Evolutionary conservation across 2,888 invertebrate species (phyloP).

Genomic region (Uropetala carovei): DNA sequence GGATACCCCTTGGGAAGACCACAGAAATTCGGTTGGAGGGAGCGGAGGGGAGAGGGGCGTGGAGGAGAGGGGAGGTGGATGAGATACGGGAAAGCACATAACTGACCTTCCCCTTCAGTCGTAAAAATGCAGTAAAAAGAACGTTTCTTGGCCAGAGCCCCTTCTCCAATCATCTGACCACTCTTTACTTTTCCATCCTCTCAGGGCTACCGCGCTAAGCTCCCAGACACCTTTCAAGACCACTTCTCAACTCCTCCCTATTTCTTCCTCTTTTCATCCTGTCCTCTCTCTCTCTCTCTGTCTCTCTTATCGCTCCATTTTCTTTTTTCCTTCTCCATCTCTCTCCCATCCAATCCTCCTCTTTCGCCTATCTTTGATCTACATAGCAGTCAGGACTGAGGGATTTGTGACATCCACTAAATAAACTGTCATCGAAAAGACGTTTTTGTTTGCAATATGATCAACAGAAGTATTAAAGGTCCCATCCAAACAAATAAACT

Average conservation of each 20-base stretch:
- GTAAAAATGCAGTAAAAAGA: slow-evolving; percentile 59
- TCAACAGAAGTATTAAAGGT: too few species aligned
- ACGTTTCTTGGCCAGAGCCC: slow-evolving; percentile 1
- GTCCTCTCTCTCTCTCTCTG: neutral
- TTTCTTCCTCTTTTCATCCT: neutral
- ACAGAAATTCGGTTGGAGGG: neutral
- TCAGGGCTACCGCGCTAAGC: neutral
- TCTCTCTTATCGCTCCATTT: neutral
- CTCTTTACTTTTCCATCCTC: neutral
- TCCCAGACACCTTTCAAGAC: neutral
- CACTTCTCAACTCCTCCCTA: neutral
- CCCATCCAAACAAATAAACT: too few species aligned
- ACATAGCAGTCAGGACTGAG: too few species aligned
- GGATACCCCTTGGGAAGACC: slow-evolving; percentile 25
- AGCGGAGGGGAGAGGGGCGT: neutral
- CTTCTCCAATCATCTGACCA: slow-evolving; percentile 28
- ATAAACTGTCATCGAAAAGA: too few species aligned
- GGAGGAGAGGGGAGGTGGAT: neutral
- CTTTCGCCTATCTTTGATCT: neutral
- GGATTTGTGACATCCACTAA: too few species aligned
- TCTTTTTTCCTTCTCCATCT: neutral
- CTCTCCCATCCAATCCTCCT: neutral
- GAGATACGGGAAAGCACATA: neutral
- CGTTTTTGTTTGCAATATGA: too few species aligned
- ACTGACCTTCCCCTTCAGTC: slow-evolving; percentile 51